Conservation (phyloP, 2,797 vertebrate species). For the Tragelaphus eurycerus region DNA sequence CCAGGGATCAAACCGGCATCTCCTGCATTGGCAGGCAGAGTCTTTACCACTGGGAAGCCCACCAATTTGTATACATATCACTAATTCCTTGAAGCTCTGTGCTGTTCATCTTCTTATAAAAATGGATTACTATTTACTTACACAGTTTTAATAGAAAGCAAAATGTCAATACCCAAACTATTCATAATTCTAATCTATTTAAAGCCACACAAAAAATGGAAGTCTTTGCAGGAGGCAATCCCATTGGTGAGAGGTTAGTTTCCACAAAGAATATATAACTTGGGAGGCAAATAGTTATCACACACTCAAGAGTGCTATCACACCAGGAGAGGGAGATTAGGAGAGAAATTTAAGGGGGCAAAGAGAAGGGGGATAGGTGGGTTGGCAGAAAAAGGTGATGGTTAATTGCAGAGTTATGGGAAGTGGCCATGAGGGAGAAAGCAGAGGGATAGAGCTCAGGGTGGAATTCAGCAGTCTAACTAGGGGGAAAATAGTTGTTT, state of each 20-base stretch:
- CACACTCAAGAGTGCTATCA: not conserved
- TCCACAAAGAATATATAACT: not conserved
- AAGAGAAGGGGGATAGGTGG: no score
- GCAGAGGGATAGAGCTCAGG: not conserved
- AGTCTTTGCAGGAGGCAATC: not conserved
- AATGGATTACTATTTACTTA: not conserved
- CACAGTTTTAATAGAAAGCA: not conserved
- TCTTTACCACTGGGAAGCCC: not conserved
- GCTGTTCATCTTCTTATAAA: not conserved
- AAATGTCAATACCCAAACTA: not conserved
- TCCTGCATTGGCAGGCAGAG: not conserved
- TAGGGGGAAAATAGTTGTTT: constrained; percentile 24
- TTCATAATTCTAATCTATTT: not conserved
- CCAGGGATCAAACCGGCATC: not conserved
- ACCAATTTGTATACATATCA: not conserved
- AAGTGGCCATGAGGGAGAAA: not conserved
- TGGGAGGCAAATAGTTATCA: not conserved
- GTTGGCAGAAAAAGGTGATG: not conserved
- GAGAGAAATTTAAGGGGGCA: not conserved
- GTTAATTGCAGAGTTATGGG: not conserved
- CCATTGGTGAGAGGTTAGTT: not conserved
- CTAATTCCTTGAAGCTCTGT: not conserved
- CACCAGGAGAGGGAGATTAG: not conserved
- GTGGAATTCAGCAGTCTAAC: not conserved
- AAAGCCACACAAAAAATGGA: not conserved